A percentile compares a stretch with the other conserved stretches of the same genome.
Evolutionary conservation across 2,797 vertebrate species (phyloP).

Genomic region (Rhinichthys osculus): DNA sequence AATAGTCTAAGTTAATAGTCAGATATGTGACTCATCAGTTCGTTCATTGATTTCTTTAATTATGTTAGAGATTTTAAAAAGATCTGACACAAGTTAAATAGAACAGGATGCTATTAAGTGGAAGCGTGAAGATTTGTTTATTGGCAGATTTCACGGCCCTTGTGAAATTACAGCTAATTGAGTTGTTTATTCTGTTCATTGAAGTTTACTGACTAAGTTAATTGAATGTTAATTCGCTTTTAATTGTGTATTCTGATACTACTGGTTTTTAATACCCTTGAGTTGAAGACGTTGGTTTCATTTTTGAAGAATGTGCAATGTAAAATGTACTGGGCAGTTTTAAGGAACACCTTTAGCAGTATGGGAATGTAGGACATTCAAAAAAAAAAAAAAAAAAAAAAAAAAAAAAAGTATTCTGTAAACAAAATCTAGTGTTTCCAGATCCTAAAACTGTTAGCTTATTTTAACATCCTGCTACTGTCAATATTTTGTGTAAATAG

Average conservation of each 20-base stretch:
- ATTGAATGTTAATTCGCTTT: not conserved
- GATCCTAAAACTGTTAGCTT: not conserved
- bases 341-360: not conserved
- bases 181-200: not conserved
- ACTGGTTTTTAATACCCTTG: not conserved
- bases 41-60: not conserved
- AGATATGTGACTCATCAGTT: not conserved
- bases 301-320: not conserved
- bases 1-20: not conserved
- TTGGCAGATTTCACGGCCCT: not conserved
- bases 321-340: not conserved
- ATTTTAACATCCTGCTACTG: not conserved
- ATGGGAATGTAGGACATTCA: not conserved
- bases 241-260: not conserved
- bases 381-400: not conserved
- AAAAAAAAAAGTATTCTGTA: not conserved
- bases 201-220: not conserved
- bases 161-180: slow-evolving; percentile 13
- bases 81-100: not conserved
- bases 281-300: not conserved
- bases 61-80: not conserved
- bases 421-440: not conserved
- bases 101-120: not conserved
- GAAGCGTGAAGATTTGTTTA: not conserved
- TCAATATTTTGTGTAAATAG: slow-evolving; percentile 3